Evolutionary conservation across 1,140 invertebrate genomes (phyloP), one percentile per base, ranked within the genome.

Genomic region (Anthonomus grandis): DNA sequence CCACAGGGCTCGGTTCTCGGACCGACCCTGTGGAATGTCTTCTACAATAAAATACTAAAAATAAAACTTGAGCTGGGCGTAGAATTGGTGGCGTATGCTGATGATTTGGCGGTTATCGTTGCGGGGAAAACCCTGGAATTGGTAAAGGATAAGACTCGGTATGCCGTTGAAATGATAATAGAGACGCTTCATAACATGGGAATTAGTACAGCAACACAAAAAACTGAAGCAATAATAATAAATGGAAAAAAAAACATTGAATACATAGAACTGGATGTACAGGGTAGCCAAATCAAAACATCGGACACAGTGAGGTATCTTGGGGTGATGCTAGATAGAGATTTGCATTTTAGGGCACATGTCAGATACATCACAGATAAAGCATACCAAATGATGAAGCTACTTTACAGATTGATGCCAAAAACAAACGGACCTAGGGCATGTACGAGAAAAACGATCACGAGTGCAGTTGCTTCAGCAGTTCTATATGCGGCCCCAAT

Each of bases 1-100:
- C 70, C 70, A 2, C 68, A 75, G 41, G 69, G 69, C 0, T 68
- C 63, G 2, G 56, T 70, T 2, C 47, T 70, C 0, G 68, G 69
- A 1, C 70, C 68, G 0, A 62, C 63, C 10, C 50, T 73, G 1
- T 72, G 70, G 69, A 72, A 71, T 34, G 36, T 63, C 2, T 21
- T 59, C 0, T 73, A 72, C 22, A 66, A 74, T 31, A 56, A 39
- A 3, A 19, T 72, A 0, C 53, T 74, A 6, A 19, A 55, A 1
- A 13, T 68, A 17, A 44, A 66, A 1, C 51, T 68, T 24, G 61
- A 63, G 5, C 47, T 59, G 0, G 47, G 53, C 0, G 23, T 57
- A 0, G 37, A 18, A 1, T 34, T 66, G 1, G 45, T 68, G 1
- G 64, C 60, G 1, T 74, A 62, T 42, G 66, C 68, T 0, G 70